phyloP scores from a whole-genome alignment of 2,888 invertebrate genomes.

The Ormia ochracea region DNA sequence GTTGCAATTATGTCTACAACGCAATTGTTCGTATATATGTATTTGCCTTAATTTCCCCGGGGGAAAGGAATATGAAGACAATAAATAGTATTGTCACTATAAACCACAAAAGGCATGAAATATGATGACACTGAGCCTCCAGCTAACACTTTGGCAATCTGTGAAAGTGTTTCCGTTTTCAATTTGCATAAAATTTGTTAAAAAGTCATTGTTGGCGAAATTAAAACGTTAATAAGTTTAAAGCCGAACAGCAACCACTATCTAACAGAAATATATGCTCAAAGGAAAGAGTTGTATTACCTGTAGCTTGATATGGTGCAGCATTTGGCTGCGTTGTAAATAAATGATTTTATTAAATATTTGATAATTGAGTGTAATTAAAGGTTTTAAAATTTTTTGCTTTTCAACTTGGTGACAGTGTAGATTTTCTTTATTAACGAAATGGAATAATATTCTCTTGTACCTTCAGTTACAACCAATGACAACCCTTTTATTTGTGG shows the following conservation, averaged over 20 bases:
- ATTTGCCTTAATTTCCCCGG: conserved; percentile 55
- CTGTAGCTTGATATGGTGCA: conserved; percentile 66
- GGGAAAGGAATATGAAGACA: conserved; percentile 24
- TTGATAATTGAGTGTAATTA: conserved; percentile 77
- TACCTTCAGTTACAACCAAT: neutral
- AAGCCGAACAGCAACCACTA: conserved; percentile 5
- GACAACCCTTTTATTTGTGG: conserved; percentile 28
- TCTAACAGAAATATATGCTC: neutral
- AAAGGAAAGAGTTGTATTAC: conserved; percentile 63
- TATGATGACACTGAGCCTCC: conserved; percentile 58
- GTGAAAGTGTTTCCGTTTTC: conserved; percentile 75
- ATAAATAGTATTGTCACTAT: conserved; percentile 31
- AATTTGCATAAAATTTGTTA: conserved; percentile 76
- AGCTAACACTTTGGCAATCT: conserved; percentile 58
- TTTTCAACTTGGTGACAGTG: conserved; percentile 12
- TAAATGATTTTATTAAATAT: conserved; percentile 72
- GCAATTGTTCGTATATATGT: conserved; percentile 37
- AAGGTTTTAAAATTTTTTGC: conserved; percentile 66
- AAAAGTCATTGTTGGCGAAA: conserved; percentile 62
- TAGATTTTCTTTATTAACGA: conserved; percentile 48
- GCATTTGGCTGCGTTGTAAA: conserved; percentile 66
- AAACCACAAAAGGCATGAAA: conserved; percentile 47
- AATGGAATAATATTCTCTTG: conserved; percentile 39
- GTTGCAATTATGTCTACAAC: conserved; percentile 55
- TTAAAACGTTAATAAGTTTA: conserved; percentile 70